Conservation (phyloP, 2,888 invertebrate genomes). For the Eulithis prunata region DNA sequence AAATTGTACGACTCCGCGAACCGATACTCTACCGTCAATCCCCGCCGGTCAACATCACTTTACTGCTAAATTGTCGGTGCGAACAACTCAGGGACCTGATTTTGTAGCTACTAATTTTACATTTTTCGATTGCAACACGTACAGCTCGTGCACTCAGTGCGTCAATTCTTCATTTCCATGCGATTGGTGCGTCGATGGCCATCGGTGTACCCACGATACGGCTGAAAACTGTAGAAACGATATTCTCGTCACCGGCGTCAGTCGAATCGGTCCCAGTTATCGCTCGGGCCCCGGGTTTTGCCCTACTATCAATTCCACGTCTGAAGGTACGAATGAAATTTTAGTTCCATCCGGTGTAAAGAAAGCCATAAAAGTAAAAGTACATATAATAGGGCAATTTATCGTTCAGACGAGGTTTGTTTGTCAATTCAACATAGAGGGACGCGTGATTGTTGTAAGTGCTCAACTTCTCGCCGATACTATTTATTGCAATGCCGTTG, state of each 20-base stretch:
- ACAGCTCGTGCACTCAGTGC: conserved; percentile 97
- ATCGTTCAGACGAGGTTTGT: conserved; percentile 97
- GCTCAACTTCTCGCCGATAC: conserved; percentile 96
- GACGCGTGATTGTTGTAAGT: conserved; percentile 95
- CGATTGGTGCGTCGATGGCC: conserved; percentile 99
- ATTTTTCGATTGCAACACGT: conserved; percentile 99
- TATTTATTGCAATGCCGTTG: conserved; percentile 96
- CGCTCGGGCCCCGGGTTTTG: conserved; percentile 97
- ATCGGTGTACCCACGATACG: conserved; percentile 97
- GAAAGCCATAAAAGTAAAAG: conserved; percentile 95
- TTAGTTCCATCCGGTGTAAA: conserved; percentile 96
- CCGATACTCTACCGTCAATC: conserved; percentile 96
- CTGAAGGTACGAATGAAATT: conserved; percentile 94
- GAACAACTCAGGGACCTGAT: conserved; percentile 96
- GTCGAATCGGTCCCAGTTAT: conserved; percentile 96
- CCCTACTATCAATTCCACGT: conserved; percentile 96
- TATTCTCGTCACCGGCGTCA: conserved; percentile 95
- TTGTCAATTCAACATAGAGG: conserved; percentile 98
- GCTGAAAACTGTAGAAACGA: conserved; percentile 98
- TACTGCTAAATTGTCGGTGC: conserved; percentile 95
- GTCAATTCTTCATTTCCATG: conserved; percentile 98
- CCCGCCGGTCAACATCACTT: conserved; percentile 97
- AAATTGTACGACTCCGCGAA: conserved; percentile 97
- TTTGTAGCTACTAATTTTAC: conserved; percentile 99
- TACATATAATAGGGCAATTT: conserved; percentile 97